phyloP scores from a whole-genome alignment of 2,888 invertebrate genomes.

The Synergus itoensis region DNA sequence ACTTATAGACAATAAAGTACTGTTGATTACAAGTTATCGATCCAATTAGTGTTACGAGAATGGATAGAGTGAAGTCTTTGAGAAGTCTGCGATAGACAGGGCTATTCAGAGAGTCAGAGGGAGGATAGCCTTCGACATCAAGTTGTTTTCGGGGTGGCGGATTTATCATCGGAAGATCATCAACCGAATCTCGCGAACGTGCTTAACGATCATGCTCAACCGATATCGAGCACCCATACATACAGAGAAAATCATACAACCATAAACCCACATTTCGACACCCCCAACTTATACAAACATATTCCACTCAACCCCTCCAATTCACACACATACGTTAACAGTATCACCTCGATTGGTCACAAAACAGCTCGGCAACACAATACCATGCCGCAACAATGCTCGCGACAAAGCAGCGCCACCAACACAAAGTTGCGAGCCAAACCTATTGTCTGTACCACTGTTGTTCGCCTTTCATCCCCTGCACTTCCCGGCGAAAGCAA shows the following conservation, averaged over 20 bases:
- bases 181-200: slow-evolving; percentile 67
- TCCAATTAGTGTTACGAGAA: slow-evolving; percentile 9
- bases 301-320: slow-evolving; percentile 18
- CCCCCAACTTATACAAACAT: slow-evolving; percentile 32
- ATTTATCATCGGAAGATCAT: slow-evolving; percentile 63
- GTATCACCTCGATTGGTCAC: slow-evolving; percentile 73
- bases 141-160: slow-evolving; percentile 42
- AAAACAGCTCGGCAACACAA: slow-evolving; percentile 74
- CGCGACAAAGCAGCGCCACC: slow-evolving; percentile 70
- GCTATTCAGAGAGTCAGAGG: background rate
- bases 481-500: slow-evolving; percentile 47
- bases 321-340: slow-evolving; percentile 60
- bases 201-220: slow-evolving; percentile 66
- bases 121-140: background rate
- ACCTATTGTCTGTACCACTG: slow-evolving; percentile 74
- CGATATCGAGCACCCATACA: slow-evolving; percentile 52
- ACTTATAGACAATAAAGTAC: slow-evolving; percentile 8
- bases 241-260: slow-evolving; percentile 12
- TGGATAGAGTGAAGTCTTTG: background rate
- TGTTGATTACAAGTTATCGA: slow-evolving; percentile 25
- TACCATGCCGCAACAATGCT: slow-evolving; percentile 66
- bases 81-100: background rate
- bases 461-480: slow-evolving; percentile 62
- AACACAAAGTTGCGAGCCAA: slow-evolving; percentile 68
- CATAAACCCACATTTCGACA: slow-evolving; percentile 44